A percentile compares a stretch with the other conserved stretches of the same genome.
These are phyloP conservation scores for Allophyes oxyacanthae DNA, from an alignment of 2,888 invertebrate species.

Conservation along the genomic window DNA sequence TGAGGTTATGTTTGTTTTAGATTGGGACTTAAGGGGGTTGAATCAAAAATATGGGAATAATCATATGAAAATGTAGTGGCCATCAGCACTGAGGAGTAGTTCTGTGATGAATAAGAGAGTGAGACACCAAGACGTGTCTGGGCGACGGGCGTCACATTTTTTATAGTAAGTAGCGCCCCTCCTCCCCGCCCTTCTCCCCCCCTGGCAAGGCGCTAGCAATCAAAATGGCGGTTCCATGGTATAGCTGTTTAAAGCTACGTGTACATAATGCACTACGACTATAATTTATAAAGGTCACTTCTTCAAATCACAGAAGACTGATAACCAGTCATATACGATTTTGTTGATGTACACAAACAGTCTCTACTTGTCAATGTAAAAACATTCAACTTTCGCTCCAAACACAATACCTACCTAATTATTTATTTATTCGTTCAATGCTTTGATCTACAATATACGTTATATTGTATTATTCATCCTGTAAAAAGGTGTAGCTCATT, in stretches of 20 bases:
- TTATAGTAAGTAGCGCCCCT: slow-evolving; percentile 72
- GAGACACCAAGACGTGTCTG: slow-evolving; percentile 69
- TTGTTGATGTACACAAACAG: slow-evolving; percentile 43
- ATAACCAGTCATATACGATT: slow-evolving; percentile 15
- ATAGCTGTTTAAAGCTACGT: slow-evolving; percentile 77
- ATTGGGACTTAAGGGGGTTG: slow-evolving; percentile 22
- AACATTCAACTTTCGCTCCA: slow-evolving; percentile 43
- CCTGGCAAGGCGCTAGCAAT: slow-evolving; percentile 82
- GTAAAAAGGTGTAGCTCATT: slow-evolving; percentile 27
- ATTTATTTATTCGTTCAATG: slow-evolving; percentile 3
- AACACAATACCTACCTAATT: slow-evolving; percentile 13
- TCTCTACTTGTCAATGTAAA: slow-evolving; percentile 24
- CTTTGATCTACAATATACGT: background rate
- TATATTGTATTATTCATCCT: background rate
- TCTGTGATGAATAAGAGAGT: slow-evolving; percentile 63
- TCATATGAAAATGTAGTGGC: slow-evolving; percentile 20
- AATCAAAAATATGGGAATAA: slow-evolving; percentile 28
- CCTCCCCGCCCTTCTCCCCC: slow-evolving; percentile 73
- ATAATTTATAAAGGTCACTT: slow-evolving; percentile 66
- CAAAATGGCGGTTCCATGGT: slow-evolving; percentile 87
- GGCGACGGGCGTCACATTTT: slow-evolving; percentile 81
- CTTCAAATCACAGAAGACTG: slow-evolving; percentile 43
- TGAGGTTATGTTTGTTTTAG: slow-evolving; percentile 70
- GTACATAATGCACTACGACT: slow-evolving; percentile 69
- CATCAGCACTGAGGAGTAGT: slow-evolving; percentile 16